These are phyloP conservation scores for Amphipoea lucens DNA, from an alignment of 2,888 invertebrate genomes.

Conservation along the genomic window DNA sequence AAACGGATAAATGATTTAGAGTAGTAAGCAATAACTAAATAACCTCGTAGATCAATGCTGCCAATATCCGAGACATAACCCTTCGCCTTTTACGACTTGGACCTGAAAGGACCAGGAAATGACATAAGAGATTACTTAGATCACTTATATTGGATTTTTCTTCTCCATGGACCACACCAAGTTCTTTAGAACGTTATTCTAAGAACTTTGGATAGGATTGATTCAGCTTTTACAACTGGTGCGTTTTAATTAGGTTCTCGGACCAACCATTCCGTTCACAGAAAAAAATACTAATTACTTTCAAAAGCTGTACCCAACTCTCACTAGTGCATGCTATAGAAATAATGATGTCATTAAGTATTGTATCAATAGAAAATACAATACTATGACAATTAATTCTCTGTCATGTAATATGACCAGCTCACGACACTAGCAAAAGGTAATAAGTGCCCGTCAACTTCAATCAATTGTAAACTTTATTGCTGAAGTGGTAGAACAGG, in stretches of 20 bases:
- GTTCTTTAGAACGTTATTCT: conserved; percentile 38
- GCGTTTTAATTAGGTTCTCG: conserved; percentile 32
- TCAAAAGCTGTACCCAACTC: conserved; percentile 36
- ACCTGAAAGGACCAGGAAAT: conserved; percentile 22
- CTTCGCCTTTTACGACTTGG: conserved; percentile 17
- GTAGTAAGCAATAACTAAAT: conserved; percentile 13
- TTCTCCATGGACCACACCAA: conserved; percentile 23
- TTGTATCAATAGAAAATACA: conserved; percentile 51
- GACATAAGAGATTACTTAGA: not conserved
- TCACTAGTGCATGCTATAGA: conserved; percentile 29
- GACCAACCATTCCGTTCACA: not conserved
- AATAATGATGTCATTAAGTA: conserved; percentile 63
- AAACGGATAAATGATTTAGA: conserved; percentile 1
- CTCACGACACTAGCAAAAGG: conserved; percentile 24
- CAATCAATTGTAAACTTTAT: conserved; percentile 44
- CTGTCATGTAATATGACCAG: conserved; percentile 64
- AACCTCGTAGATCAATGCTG: conserved; percentile 23
- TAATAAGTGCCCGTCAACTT: conserved; percentile 3
- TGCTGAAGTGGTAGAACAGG: conserved; percentile 14
- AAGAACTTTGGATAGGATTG: conserved; percentile 14
- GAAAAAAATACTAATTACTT: conserved; percentile 51
- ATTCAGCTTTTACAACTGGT: conserved; percentile 28
- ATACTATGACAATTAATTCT: conserved; percentile 65
- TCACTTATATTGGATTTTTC: conserved; percentile 24
- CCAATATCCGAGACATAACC: conserved; percentile 8